Evolutionary conservation across 2,888 invertebrate species (phyloP), one percentile per base, ranked within the genome.

Genomic region (Philhelius pedissequus): DNA sequence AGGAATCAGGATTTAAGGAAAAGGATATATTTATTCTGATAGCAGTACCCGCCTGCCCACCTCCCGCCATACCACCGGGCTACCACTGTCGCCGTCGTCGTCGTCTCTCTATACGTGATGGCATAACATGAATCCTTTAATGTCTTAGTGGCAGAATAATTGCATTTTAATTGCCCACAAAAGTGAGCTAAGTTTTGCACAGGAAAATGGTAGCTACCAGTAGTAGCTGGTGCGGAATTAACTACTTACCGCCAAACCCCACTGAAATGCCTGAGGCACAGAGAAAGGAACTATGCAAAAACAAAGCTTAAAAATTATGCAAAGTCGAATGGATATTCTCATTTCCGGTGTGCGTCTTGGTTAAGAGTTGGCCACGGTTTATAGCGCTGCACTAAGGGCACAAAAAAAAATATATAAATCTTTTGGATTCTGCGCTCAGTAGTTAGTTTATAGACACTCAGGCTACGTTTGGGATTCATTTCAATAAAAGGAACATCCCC

Each of bases 81-180:
- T n/a, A n/a, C 6, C 25, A 5, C 13, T n/a, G n/a, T n/a, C 30
- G 4, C 11, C 30, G 9, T 18, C 15, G 11, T 27, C 40, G n/a
- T 18, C 40, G 25, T 43, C 40, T 18, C 18, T n/a, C n/a, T n/a
- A n/a, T n/a, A n/a, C 27, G 25, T 43, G 43, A 58, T 40, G 40
- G 45, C 27, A 64, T 80, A 48, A 60, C 70, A 80, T 68, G 84
- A 70, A 80, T 80, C 68, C 70, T 71, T 80, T 80, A 75, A 75
- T 80, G 80, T 54, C 84, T 80, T 75, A 71, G 84, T 84, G 71
- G 79, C 80, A 80, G 84, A 80, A 84, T 84, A 84, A 84, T 84
- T 84, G 80, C 84, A 84, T 80, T 84, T 84, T 84, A 84, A 84
- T 84, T 84, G 84, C 84, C 84, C 84, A 84, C 80, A 80, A 84